These are phyloP conservation scores for Podarcis muralis DNA, from an alignment of 2,113 vertebrate genomes.

Conservation along the genomic window DNA sequence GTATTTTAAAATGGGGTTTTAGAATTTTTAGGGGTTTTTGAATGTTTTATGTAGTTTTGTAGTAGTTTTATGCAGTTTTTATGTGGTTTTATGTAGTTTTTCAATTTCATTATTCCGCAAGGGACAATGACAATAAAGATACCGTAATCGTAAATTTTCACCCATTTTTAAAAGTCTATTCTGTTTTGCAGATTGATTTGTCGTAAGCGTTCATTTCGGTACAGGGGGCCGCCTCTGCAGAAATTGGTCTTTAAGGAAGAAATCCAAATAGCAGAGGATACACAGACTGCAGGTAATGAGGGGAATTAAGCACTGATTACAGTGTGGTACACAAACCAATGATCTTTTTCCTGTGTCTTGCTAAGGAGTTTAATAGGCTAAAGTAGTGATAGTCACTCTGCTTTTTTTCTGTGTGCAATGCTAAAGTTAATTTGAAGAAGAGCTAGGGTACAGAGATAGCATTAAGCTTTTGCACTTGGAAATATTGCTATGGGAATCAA, in stretches of 20 bases:
- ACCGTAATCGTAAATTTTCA: not conserved
- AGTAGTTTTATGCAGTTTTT: too few species aligned
- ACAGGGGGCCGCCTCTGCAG: not conserved
- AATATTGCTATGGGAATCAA: not conserved
- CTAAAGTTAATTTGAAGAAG: not conserved
- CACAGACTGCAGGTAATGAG: not conserved
- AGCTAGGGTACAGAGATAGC: not conserved
- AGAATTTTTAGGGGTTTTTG: too few species aligned
- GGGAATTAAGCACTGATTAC: not conserved
- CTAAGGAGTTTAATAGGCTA: not conserved
- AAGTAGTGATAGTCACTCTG: not conserved
- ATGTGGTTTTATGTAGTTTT: too few species aligned
- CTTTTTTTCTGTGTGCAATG: not conserved
- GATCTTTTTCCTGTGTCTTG: not conserved
- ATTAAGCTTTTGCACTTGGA: not conserved
- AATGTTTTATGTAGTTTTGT: too few species aligned
- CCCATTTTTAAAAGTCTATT: not conserved
- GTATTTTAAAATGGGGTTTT: too few species aligned
- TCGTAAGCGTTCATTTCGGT: not conserved
- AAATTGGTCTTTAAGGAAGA: rapidly evolving
- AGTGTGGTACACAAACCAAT: not conserved
- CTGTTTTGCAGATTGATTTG: conserved; percentile 8
- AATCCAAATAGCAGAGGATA: rapidly evolving
- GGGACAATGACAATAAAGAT: too few species aligned
- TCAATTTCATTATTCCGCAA: too few species aligned